Evolutionary conservation across 2,888 invertebrate species (phyloP).

Genomic region (Hypercompe scribonia): DNA sequence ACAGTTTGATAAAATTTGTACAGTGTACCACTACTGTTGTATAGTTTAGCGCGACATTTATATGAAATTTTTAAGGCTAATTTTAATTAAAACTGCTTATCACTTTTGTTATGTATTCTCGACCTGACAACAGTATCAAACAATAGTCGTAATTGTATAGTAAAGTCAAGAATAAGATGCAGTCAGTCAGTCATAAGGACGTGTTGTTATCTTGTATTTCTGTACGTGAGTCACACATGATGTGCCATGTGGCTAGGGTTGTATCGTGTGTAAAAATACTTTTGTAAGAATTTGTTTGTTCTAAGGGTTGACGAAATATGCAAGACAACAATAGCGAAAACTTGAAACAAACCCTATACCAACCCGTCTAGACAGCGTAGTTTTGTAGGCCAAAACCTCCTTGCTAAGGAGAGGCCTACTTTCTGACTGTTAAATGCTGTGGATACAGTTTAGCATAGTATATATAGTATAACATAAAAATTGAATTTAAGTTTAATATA

Average conservation of each 20-base stretch:
- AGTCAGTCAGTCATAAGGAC: conserved; percentile 8
- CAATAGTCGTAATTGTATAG: not conserved
- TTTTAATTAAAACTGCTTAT: not conserved
- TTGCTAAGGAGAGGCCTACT: no score
- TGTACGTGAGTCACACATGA: conserved; percentile 55
- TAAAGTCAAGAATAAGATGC: not conserved
- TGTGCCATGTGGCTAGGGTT: conserved; percentile 31
- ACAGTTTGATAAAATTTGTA: no score
- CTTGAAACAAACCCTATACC: no score
- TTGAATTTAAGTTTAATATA: not conserved
- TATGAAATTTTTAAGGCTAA: no score
- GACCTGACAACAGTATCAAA: not conserved
- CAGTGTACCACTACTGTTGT: no score
- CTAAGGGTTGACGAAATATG: not conserved
- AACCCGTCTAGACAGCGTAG: no score
- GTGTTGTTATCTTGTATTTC: conserved; percentile 55
- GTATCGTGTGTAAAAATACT: not conserved
- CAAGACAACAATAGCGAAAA: no score
- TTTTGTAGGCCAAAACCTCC: no score
- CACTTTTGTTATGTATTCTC: not conserved
- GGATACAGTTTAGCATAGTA: no score
- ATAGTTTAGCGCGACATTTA: no score
- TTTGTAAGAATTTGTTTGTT: not conserved
- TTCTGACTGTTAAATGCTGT: no score
- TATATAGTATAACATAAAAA: no score